phyloP scores from a whole-genome alignment of 2,113 vertebrate genomes.

The Corapipo altera region DNA sequence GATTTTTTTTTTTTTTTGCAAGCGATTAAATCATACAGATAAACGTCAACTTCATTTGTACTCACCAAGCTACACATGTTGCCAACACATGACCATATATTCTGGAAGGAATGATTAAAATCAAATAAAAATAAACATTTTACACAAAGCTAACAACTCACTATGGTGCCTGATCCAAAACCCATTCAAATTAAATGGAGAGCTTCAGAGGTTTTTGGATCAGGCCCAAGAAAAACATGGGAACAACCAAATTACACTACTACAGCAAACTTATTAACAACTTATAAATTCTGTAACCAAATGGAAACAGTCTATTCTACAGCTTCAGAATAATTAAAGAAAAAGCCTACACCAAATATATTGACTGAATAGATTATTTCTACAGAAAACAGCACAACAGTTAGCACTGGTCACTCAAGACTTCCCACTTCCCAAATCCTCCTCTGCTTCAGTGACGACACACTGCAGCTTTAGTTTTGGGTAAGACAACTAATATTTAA shows the following conservation, averaged over 20 bases:
- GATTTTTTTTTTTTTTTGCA: not conserved
- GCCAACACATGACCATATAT: not conserved
- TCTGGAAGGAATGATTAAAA: slow-evolving; percentile 27
- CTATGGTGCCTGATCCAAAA: not conserved
- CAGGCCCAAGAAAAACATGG: not conserved
- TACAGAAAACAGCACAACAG: not conserved
- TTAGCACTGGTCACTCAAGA: not conserved
- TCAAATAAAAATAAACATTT: slow-evolving; percentile 22
- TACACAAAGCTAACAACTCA: not conserved
- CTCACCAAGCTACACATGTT: not conserved
- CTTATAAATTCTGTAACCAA: not conserved
- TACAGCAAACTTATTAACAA: not conserved
- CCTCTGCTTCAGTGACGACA: not conserved
- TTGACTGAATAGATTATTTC: not conserved
- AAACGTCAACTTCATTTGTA: not conserved
- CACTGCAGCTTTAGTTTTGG: not conserved
- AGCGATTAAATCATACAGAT: not conserved
- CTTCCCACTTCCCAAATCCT: not conserved
- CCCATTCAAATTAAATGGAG: not conserved
- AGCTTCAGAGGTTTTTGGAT: not conserved
- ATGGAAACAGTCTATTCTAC: not conserved
- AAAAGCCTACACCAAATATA: not conserved
- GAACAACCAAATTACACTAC: not conserved
- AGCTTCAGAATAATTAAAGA: not conserved
- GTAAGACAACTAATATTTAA: not conserved